A percentile compares a stretch with the other conserved stretches of the same genome.
These are phyloP conservation scores for Hypocryptadius cinnamomeus DNA, from an alignment of 2,113 vertebrate genomes.

Conservation along the genomic window DNA sequence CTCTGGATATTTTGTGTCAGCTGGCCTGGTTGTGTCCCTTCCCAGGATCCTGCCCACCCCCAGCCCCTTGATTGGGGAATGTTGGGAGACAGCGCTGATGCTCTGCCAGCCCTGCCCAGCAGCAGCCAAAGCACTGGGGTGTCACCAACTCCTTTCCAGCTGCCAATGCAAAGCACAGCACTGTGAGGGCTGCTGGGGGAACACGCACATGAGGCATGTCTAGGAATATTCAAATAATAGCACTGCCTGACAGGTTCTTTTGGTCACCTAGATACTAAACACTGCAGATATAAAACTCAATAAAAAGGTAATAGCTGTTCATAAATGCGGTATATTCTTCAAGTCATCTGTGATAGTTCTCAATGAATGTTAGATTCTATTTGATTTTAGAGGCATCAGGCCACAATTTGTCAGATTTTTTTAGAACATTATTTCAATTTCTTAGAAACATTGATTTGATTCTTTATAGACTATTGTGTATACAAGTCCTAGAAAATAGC, in stretches of 20 bases:
- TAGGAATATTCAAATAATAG: neutral
- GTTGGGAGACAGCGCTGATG: rapidly evolving
- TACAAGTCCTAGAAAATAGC: neutral
- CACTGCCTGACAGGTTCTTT: neutral
- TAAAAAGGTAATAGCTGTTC: neutral
- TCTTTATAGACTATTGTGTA: neutral
- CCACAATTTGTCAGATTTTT: neutral
- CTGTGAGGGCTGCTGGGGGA: neutral
- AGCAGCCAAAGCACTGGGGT: neutral
- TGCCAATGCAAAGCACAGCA: neutral
- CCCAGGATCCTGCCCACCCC: rapidly evolving
- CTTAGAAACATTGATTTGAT: neutral
- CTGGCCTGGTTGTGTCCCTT: neutral
- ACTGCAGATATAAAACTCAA: neutral
- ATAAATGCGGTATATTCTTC: neutral
- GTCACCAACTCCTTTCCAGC: neutral
- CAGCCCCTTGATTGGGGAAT: neutral
- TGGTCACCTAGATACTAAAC: neutral
- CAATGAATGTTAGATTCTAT: neutral
- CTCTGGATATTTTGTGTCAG: neutral
- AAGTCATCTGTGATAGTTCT: neutral
- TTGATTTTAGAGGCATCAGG: neutral
- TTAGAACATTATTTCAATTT: neutral
- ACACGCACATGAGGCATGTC: neutral
- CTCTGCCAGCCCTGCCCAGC: neutral